Evolutionary conservation across 2,113 vertebrate species (phyloP).

Genomic region (Lepisosteus osseus): DNA sequence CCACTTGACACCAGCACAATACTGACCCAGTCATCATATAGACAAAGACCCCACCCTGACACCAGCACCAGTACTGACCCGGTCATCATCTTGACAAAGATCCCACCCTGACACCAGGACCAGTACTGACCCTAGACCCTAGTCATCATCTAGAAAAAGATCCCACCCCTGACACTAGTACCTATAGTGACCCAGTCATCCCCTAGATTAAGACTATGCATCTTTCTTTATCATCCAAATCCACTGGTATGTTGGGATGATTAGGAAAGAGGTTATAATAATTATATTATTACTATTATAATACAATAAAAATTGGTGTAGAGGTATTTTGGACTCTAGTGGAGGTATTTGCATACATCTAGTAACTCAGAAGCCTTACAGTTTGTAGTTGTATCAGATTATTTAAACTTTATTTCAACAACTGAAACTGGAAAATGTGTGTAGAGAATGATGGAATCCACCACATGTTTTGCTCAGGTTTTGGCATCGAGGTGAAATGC

Average conservation of each 20-base stretch:
- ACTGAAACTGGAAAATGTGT: background rate
- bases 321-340: background rate
- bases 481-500: background rate
- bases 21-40: background rate
- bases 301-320: background rate
- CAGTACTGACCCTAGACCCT: background rate
- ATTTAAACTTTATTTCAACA: no score
- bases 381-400: no score
- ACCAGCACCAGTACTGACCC: constrained; percentile 1
- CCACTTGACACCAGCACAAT: background rate
- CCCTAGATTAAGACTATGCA: background rate
- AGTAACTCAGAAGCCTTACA: no score
- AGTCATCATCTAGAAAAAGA: no score
- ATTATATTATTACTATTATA: no score
- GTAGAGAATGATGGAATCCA: no score
- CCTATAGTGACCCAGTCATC: background rate
- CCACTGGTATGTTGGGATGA: no score
- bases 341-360: background rate
- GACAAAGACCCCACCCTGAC: background rate
- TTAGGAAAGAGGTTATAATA: background rate
- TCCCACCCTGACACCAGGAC: background rate
- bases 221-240: no score
- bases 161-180: background rate
- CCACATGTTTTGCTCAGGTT: background rate
- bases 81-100: no score